Evolutionary conservation across 2,888 invertebrate genomes (phyloP), one percentile per base, ranked within the genome.

Genomic region (Tipula vernalis): DNA sequence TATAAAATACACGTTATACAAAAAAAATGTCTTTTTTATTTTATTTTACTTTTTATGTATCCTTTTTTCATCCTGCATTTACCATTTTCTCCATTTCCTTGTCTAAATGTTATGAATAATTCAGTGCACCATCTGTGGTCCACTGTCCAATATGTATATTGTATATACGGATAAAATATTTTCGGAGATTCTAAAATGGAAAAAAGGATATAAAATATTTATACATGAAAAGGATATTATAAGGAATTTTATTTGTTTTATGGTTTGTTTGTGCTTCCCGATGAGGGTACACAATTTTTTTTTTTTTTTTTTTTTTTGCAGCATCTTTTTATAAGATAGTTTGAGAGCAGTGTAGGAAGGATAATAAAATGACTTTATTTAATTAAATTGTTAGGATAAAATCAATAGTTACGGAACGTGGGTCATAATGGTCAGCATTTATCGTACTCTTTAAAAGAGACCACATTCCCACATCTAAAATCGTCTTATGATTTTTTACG

Each of bases 51-150:
- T 28, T 71, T 71, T 71, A 12, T 71, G 71, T 71, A 28, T 71
- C 71, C 71, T 71, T 71, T 71, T 71, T 71, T 3, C 71, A 28
- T 71, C 71, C 28, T 71, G 28, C 2, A 28, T 28, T 1, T 28
- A 10, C 18, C 71, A 71, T 51, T 51, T 51, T 51, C 15, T 8
- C 18, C 51, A 51, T 71, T 71, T 71, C 10, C 71, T 71, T 71
- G 71, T 71, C 18, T 71, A 71, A 71, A 71, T 28, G 12, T 71
- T 71, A 71, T 71, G 71, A 71, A 71, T 71, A 28, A 71, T 71
- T 71, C 71, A 71, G 71, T 71, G 71, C 71, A 71, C 71, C 71
- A 71, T 71, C 71, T 71, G 71, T 71, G 71, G 71, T 71, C 71
- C 71, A 28, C 71, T 71, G 71, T 71, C 71, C 71, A 28, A 28